Percentiles rank a stretch among this genome's conserved stretches.
These are phyloP conservation scores for Muricea muricata DNA, from an alignment of 92 coral and sea anemone species.

Conservation along the genomic window DNA sequence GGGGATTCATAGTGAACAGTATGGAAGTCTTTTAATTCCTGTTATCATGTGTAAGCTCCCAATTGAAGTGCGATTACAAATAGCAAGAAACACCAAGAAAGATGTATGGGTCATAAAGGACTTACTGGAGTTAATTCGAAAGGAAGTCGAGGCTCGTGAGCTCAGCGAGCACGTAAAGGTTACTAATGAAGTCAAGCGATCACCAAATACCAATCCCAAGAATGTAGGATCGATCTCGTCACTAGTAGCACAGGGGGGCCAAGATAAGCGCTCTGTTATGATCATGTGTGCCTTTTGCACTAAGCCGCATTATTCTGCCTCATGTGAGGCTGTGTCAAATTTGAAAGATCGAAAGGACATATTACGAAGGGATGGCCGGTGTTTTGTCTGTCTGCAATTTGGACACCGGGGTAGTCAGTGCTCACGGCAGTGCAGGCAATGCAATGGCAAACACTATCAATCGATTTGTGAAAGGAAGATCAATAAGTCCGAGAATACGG, in stretches of 20 bases:
- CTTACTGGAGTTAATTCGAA: not conserved
- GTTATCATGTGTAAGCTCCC: constrained; percentile 24
- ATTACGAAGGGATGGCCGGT: not conserved
- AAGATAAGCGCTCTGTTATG: not conserved
- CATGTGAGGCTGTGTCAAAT: not conserved
- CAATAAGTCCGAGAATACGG: not conserved
- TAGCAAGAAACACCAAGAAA: not conserved
- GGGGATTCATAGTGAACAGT: not conserved
- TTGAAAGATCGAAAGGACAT: not conserved
- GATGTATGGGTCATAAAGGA: constrained; percentile 17
- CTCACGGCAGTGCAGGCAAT: constrained; percentile 12
- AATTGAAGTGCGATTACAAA: not conserved
- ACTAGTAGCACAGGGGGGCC: not conserved
- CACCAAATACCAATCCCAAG: no score
- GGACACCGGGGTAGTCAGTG: not conserved
- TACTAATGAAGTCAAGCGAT: not conserved
- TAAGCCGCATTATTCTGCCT: not conserved
- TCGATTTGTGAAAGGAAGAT: constrained; percentile 23
- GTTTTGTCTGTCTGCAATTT: not conserved
- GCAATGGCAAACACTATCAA: constrained; percentile 38
- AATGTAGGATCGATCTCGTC: not conserved
- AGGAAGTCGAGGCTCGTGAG: constrained; percentile 30
- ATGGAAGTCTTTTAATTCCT: constrained; percentile 18
- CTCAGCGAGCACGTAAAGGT: not conserved
- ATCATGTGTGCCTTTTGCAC: not conserved